Percentiles rank a stretch among this genome's conserved stretches.
These are phyloP conservation scores for Sebastes steindachneri DNA, from an alignment of 2,797 vertebrate species.

Conservation along the genomic window DNA sequence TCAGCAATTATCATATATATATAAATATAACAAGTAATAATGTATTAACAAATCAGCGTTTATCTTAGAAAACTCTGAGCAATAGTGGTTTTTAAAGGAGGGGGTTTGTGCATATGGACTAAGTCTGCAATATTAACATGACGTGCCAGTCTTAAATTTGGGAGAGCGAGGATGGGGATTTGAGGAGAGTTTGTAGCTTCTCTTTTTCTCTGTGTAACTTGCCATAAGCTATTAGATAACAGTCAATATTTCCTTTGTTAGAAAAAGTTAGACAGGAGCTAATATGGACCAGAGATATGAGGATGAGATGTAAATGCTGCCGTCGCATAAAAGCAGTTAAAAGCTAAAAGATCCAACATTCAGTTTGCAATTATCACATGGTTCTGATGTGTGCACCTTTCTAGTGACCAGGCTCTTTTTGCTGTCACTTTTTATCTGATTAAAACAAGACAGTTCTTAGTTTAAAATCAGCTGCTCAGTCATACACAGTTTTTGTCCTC, in stretches of 20 bases:
- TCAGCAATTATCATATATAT: constrained; percentile 90
- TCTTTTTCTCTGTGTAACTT: constrained; percentile 84
- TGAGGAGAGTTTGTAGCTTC: constrained; percentile 84
- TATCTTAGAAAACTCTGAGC: constrained; percentile 91
- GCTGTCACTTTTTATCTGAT: constrained; percentile 19
- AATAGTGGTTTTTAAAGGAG: constrained; percentile 92
- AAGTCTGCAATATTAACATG: constrained; percentile 95
- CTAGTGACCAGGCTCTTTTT: constrained; percentile 8
- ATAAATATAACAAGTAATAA: constrained; percentile 77
- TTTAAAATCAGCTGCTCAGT: constrained; percentile 13
- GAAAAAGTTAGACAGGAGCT: constrained; percentile 5
- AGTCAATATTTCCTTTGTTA: constrained; percentile 46
- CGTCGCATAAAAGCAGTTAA: constrained; percentile 6
- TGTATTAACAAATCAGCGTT: constrained; percentile 85
- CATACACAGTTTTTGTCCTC: constrained; percentile 3
- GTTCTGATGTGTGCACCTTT: constrained; percentile 28
- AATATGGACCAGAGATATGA: constrained; percentile 34
- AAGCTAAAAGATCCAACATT: not conserved
- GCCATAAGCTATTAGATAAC: constrained; percentile 88
- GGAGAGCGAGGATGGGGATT: constrained; percentile 59
- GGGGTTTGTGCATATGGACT: constrained; percentile 90
- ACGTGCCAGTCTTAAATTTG: constrained; percentile 91
- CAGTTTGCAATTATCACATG: not conserved
- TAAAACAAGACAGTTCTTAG: not conserved
- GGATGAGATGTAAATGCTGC: not conserved